A percentile compares a stretch with the other conserved stretches of the same genome.
Evolutionary conservation across 2,797 vertebrate genomes (phyloP).

Genomic region (Danio tinwini): DNA sequence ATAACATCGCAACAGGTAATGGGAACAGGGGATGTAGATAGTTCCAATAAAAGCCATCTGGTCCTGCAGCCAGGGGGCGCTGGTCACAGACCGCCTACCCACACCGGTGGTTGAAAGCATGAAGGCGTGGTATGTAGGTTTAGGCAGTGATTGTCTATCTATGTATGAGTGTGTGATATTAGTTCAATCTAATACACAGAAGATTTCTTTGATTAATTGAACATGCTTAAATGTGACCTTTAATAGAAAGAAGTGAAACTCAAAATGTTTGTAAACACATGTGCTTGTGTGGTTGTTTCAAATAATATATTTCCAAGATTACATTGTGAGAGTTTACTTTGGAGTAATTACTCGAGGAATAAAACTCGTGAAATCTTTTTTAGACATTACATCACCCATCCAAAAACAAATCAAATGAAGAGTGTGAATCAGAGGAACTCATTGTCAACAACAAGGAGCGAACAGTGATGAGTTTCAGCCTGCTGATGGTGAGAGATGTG

Average conservation of each 20-base stretch:
- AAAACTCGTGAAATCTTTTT: not conserved
- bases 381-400: conserved; percentile 72
- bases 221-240: not conserved
- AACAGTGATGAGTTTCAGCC: conserved; percentile 62
- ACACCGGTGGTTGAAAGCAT: too few relatives aligned
- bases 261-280: conserved; percentile 6
- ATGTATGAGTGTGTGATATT: too few relatives aligned
- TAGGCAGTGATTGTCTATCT: too few relatives aligned
- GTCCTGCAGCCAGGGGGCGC: too few relatives aligned
- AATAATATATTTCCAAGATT: not conserved
- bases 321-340: not conserved
- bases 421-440: conserved; percentile 56
- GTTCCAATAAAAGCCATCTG: too few relatives aligned
- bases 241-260: conserved; percentile 23
- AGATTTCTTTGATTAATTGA: not conserved
- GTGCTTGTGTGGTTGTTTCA: not conserved
- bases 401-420: not conserved
- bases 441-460: conserved; percentile 65
- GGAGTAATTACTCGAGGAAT: not conserved
- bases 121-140: too few relatives aligned
- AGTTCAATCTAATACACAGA: too few relatives aligned
- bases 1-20: too few relatives aligned
- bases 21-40: too few relatives aligned
- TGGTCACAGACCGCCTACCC: too few relatives aligned
- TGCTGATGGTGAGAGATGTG: conserved; percentile 69